Evolutionary conservation across 1,140 invertebrate genomes (phyloP).

Genomic region (Drosophila erecta): DNA sequence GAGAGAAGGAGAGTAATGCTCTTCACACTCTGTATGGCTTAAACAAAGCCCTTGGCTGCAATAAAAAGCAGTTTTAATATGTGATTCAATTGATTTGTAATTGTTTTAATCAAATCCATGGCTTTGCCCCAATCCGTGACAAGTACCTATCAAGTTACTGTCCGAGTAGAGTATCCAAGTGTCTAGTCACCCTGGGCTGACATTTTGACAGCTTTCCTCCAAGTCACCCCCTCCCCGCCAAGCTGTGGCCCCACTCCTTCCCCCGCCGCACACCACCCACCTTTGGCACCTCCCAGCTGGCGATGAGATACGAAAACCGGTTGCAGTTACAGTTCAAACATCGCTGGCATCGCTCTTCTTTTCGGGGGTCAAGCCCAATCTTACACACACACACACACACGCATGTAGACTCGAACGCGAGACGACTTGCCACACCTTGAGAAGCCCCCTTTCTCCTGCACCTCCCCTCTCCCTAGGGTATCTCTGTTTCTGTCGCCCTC

Average conservation of each 20-base stretch:
- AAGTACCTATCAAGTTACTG: too few relatives aligned
- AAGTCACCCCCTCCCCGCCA: not conserved
- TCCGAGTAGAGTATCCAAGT: conserved; percentile 10
- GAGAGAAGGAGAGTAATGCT: not conserved
- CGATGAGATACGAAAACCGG: conserved; percentile 53
- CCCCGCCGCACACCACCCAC: not conserved
- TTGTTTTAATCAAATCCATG: too few relatives aligned
- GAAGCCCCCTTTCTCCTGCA: conserved; percentile 1
- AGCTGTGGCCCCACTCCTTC: too few relatives aligned
- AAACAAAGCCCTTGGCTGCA: not conserved
- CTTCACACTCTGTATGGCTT: conserved; percentile 2
- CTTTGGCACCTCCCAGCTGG: not conserved
- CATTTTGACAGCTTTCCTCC: conserved; percentile 14
- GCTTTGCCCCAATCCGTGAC: too few relatives aligned
- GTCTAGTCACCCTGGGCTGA: not conserved
- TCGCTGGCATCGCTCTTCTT: conserved; percentile 53
- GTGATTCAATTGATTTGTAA: too few relatives aligned
- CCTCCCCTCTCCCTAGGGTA: not conserved
- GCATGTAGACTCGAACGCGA: conserved; percentile 2
- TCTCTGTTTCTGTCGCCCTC: conserved; percentile 8
- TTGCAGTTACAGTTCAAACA: conserved; percentile 71
- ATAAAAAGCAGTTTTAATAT: not conserved
- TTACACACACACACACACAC: conserved; percentile 1
- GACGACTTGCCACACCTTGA: conserved; percentile 50
- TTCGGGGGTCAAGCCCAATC: conserved; percentile 69